Percentiles rank a stretch among this genome's conserved stretches.
Evolutionary conservation across 2,888 invertebrate genomes (phyloP).

Genomic region (Empis livida): DNA sequence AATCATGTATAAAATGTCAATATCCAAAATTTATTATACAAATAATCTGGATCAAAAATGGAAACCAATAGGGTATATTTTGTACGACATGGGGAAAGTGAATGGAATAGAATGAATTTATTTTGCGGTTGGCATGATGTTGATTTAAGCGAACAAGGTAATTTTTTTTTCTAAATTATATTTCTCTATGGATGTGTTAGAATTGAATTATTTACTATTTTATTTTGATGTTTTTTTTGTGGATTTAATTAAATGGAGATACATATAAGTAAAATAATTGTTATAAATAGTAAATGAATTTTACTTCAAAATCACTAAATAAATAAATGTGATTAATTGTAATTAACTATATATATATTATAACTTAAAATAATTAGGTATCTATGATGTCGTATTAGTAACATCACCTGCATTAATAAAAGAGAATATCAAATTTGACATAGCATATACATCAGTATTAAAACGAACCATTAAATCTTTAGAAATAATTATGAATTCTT

Average conservation of each 20-base stretch:
- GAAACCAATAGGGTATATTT: slow-evolving; percentile 34
- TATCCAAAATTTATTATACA: too few species aligned
- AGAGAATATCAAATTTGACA: slow-evolving; percentile 57
- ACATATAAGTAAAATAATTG: too few species aligned
- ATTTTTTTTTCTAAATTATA: too few species aligned
- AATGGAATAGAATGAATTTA: slow-evolving; percentile 59
- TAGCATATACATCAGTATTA: slow-evolving; percentile 68
- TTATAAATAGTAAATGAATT: too few species aligned
- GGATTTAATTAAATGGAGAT: too few species aligned
- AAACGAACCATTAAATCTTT: slow-evolving; percentile 66
- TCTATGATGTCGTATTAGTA: slow-evolving; percentile 25
- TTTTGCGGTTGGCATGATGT: slow-evolving; percentile 67
- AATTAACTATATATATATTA: not conserved
- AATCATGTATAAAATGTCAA: too few species aligned
- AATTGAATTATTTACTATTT: too few species aligned
- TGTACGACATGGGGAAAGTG: slow-evolving; percentile 61
- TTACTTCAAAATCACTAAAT: too few species aligned
- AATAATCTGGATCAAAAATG: slow-evolving; percentile 6
- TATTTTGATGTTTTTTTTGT: too few species aligned
- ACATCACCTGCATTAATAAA: slow-evolving; percentile 57
- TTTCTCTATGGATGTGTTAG: too few species aligned
- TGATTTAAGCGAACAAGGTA: slow-evolving; percentile 53
- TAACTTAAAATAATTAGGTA: slow-evolving; percentile 17
- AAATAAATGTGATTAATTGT: not conserved
- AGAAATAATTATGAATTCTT: slow-evolving; percentile 50